These are phyloP conservation scores for Diorhabda elongata DNA, from an alignment of 1,140 invertebrate genomes.

Conservation along the genomic window DNA sequence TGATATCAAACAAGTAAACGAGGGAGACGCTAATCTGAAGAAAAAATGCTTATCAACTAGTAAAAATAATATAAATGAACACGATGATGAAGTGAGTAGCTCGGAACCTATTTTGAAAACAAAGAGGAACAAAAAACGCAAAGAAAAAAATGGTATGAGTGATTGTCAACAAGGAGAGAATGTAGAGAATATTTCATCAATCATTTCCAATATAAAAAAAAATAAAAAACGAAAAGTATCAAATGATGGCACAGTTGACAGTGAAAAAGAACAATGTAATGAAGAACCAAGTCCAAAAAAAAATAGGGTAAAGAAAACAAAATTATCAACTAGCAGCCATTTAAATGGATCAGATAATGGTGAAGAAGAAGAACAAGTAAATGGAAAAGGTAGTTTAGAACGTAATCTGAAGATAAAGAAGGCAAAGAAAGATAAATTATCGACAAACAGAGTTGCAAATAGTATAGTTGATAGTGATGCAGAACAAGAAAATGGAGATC, in stretches of 20 bases:
- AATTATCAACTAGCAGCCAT: background rate
- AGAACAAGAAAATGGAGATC: constrained; percentile 9
- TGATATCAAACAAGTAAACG: too few species aligned
- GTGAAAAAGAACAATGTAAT: background rate
- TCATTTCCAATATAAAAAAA: constrained; percentile 5
- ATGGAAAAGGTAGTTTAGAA: background rate
- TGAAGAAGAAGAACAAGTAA: constrained; percentile 3
- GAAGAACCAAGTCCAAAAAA: background rate
- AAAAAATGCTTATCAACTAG: too few species aligned
- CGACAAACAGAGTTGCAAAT: constrained; percentile 9
- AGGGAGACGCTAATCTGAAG: background rate
- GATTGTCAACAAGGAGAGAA: background rate
- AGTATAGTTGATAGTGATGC: constrained; percentile 17
- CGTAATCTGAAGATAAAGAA: too few species aligned
- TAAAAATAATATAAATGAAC: background rate
- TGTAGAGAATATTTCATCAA: background rate
- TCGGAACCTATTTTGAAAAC: background rate
- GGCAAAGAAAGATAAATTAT: background rate
- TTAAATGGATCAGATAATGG: background rate
- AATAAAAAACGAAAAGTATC: constrained; percentile 11
- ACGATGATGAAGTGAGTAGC: background rate
- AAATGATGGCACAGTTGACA: background rate
- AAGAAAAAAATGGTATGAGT: background rate
- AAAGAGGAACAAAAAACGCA: constrained; percentile 11
- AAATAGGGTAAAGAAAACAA: constrained; percentile 6